Base-by-base conservation (phyloP, 2,797 vertebrate species). In the Danio aesculapii region DNA sequence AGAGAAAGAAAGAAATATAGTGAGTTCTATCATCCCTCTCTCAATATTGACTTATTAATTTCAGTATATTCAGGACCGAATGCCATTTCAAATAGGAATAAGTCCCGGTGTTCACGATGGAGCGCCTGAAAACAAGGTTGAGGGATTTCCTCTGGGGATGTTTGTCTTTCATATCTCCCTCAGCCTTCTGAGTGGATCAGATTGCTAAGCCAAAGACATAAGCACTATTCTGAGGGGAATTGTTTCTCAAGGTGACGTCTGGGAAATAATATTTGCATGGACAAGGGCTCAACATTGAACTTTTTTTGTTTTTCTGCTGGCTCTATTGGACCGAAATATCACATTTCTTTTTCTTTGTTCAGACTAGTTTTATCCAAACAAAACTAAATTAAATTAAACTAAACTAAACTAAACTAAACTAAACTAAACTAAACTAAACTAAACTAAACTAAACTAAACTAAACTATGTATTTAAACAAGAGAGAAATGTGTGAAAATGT, bases 41-140 rank as follows among this genome's bases (percentile, higher is more conserved):
- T 70, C 71, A 77, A 70, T 75, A 79, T 85, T 58, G 64, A 75
- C 30, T 44, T 63, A 75, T 82, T 85, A 72, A 76, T 70, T 67
- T 75, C 49, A 41, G 21, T 52, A 70, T 71, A 57, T 50, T 66
- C 63, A 39, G 47, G 62, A 46, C 49, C 52, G 59, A 79, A 67
- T 72, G 68, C 13, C 66, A 76, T 47, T 75, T 71, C 67, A 76
- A 76, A 82, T 75, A 77, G 58, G 70, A 44, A 70, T 62, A 79
- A 71, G 78, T 79, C 66, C 21, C 59, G 19, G 61, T 66, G 62
- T 83, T 80, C 55, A 39, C 17, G 43, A 73, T 67, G 17, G 77
- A 16, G 46, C 62, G 9, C 47, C 44, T 41, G 74, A 62, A 81
- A 83, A 75, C 49, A 83, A 77, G 55, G 69, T 57, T 77, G 52